Percentiles rank a stretch among this genome's conserved stretches.
phyloP scores from a whole-genome alignment of 2,797 vertebrate genomes.

The Sebastes hubbsi region DNA sequence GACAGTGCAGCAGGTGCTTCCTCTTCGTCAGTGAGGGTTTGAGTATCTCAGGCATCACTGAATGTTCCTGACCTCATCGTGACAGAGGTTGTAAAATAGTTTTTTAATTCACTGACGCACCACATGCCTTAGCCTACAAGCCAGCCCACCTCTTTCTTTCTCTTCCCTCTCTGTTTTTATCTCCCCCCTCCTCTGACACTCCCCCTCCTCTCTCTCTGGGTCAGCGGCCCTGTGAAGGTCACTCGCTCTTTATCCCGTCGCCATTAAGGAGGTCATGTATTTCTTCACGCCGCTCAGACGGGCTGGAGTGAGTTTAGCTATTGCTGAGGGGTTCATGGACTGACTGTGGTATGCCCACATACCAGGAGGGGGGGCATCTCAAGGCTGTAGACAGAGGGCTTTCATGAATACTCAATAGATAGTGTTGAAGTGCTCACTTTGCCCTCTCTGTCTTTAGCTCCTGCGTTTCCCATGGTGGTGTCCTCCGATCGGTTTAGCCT shows the following conservation, averaged over 20 bases:
- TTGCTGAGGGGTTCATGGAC: slow-evolving; percentile 6
- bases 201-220: slow-evolving; percentile 43
- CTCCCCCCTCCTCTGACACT: slow-evolving; percentile 33
- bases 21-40: neutral
- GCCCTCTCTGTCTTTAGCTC: slow-evolving; percentile 27
- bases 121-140: slow-evolving; percentile 18
- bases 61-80: slow-evolving; percentile 29
- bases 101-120: slow-evolving; percentile 70
- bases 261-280: slow-evolving; percentile 67
- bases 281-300: slow-evolving; percentile 51
- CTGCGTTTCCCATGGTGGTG: slow-evolving; percentile 63
- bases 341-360: slow-evolving; percentile 79
- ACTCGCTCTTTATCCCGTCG: slow-evolving; percentile 38
- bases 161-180: slow-evolving; percentile 35
- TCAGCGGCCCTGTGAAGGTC: slow-evolving; percentile 62
- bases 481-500: slow-evolving; percentile 45
- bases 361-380: slow-evolving; percentile 81
- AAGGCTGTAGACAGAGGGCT: slow-evolving; percentile 81
- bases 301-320: slow-evolving; percentile 19
- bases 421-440: slow-evolving; percentile 53
- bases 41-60: neutral
- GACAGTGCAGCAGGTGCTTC: neutral
- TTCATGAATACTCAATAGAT: slow-evolving; percentile 83
- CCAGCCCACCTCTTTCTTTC: slow-evolving; percentile 58
- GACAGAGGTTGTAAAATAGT: slow-evolving; percentile 55